phyloP scores from a whole-genome alignment of 1,140 invertebrate genomes.

The Panulirus ornatus region DNA sequence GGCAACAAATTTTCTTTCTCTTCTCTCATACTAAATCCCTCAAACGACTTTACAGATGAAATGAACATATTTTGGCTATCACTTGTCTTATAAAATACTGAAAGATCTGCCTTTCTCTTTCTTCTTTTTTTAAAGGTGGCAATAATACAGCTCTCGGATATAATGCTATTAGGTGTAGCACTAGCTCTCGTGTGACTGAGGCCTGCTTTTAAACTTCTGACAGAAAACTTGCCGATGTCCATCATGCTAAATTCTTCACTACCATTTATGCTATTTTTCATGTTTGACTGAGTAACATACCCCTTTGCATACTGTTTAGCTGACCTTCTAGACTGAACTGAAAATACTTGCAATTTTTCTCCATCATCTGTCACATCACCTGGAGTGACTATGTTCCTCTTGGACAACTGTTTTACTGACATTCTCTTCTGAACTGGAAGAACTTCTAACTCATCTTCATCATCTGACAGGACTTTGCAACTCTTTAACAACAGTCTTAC shows the following conservation, averaged over 20 bases:
- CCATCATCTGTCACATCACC: too few species aligned
- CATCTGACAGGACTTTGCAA: too few species aligned
- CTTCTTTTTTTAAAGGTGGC: not conserved
- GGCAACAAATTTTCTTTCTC: not conserved
- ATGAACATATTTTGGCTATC: not conserved
- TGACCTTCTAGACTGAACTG: too few species aligned
- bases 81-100: not conserved
- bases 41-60: not conserved
- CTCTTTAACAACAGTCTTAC: too few species aligned
- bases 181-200: not conserved
- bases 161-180: not conserved
- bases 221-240: not conserved
- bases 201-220: not conserved
- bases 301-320: not conserved
- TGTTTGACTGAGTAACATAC: not conserved
- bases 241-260: not conserved
- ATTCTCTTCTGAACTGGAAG: too few species aligned
- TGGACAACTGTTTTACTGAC: too few species aligned
- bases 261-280: not conserved
- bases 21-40: not conserved
- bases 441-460: too few species aligned
- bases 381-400: too few species aligned
- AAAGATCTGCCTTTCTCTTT: not conserved
- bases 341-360: too few species aligned
- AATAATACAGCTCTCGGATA: not conserved